Base-by-base conservation (phyloP, 2,888 invertebrate species). In the Bhutanitis thaidina region DNA sequence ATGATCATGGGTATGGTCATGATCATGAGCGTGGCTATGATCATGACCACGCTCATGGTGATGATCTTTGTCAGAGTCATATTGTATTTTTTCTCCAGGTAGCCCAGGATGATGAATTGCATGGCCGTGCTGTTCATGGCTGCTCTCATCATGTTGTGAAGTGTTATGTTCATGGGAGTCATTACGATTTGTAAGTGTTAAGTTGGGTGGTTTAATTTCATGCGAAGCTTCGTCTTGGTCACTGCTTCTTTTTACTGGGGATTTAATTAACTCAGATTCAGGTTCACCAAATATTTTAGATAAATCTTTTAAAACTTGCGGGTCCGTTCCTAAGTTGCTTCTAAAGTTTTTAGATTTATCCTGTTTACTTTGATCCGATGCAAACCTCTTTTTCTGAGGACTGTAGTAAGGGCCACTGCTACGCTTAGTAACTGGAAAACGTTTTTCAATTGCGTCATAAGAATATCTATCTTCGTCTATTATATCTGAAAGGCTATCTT, bases 391-490 rank as follows among this genome's bases (percentile, higher is more conserved):
- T 57, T 78, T 80, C 57, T 71, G 81, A 27, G 62, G 60, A 40
- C 69, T 74, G 20, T 71, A 67, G 53, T 63, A 82, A 12, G 71
- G 77, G 12, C 81, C 86, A 55, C 91, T 91, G 43, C 93, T 93
- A 1, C 94, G 88, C 71, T 94, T 94, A 2, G 92, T 79, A 0
- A 94, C 92, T 0, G 93, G 93, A 64, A 93, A 94, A 3, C 93
- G 90, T 77, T 93, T 94, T 59, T 87, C 87, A 13, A 82, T 69
- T 7, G 71, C 63, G 45, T 84, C 86, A 50, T 84, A 89, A 1
- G 80, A 62, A 57, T 82, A 87, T 54, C 80, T 83, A 54, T 86
- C 84, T 43, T 87, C 83, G 58, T 87, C 84, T 9, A 74, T 69
- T 36, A 80, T 62, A 59, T 88, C 86, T 48, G 81, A 71, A 7